Conservation (phyloP, 2,888 invertebrate genomes). For the Papilio elwesi region DNA sequence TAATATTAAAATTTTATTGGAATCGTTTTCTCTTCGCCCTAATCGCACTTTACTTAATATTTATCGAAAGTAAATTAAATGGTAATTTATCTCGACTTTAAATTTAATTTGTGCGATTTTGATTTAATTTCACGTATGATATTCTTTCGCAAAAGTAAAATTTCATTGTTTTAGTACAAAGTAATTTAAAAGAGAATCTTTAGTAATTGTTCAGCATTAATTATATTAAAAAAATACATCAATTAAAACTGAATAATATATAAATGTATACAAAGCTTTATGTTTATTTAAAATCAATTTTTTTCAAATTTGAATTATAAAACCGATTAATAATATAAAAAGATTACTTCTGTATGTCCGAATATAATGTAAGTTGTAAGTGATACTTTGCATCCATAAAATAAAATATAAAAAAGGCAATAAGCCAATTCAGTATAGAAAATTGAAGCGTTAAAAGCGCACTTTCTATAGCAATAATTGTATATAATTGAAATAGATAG, state of each 20-base stretch:
- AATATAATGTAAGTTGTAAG: slow-evolving; percentile 60
- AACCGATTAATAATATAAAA: not conserved
- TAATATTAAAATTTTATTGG: too few species aligned
- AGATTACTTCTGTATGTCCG: slow-evolving; percentile 41
- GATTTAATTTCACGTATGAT: too few species aligned
- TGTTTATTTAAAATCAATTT: not conserved
- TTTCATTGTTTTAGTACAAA: not conserved
- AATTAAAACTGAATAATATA: not conserved
- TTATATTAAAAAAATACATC: not conserved
- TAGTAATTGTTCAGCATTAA: not conserved
- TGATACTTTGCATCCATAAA: slow-evolving; percentile 34
- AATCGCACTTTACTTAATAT: too few species aligned
- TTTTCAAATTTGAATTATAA: not conserved
- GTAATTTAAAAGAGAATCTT: not conserved
- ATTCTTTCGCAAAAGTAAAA: not conserved
- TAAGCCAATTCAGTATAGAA: slow-evolving; percentile 67
- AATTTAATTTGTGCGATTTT: too few species aligned
- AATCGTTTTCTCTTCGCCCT: too few species aligned
- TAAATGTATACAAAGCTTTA: not conserved
- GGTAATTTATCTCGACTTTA: too few species aligned
- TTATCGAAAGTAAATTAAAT: too few species aligned
- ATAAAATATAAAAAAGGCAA: slow-evolving; percentile 64
- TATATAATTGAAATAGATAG: slow-evolving; percentile 79
- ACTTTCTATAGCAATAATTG: slow-evolving; percentile 82
- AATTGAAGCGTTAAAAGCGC: slow-evolving; percentile 79